Evolutionary conservation across 2,888 invertebrate species (phyloP).

Genomic region (Heliconius hortense): DNA sequence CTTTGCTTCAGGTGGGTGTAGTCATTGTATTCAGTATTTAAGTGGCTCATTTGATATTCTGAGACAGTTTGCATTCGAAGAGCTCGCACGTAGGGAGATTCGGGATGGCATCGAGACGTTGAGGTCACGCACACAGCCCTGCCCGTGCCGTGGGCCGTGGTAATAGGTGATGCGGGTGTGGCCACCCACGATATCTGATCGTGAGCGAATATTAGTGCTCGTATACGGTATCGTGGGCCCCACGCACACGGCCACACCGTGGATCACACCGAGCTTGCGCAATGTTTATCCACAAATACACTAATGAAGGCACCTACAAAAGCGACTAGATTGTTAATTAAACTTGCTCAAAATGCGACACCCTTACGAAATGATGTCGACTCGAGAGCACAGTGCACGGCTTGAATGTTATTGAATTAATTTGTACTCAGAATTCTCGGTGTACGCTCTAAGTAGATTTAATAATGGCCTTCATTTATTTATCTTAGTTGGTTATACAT

Average conservation of each 20-base stretch:
- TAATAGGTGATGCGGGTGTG: neutral
- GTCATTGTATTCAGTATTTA: conserved; percentile 79
- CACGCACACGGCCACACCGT: conserved; percentile 62
- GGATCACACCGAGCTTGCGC: conserved; percentile 67
- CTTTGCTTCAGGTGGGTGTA: conserved; percentile 79
- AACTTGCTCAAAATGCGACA: conserved; percentile 82
- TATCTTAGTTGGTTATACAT: conserved; percentile 54
- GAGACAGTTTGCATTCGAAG: conserved; percentile 79
- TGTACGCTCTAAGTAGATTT: conserved; percentile 71
- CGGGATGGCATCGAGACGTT: conserved; percentile 63
- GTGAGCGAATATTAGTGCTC: conserved; percentile 3
- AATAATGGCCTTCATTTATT: conserved; percentile 70
- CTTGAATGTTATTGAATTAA: conserved; percentile 80
- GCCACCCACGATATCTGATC: neutral
- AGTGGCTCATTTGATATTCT: conserved; percentile 81
- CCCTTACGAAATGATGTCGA: conserved; percentile 78
- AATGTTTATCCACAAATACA: conserved; percentile 81
- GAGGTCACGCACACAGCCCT: conserved; percentile 52
- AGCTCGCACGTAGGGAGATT: conserved; percentile 68
- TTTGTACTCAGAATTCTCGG: conserved; percentile 79
- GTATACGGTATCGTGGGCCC: conserved; percentile 45
- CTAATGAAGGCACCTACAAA: conserved; percentile 82
- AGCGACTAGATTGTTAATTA: conserved; percentile 82
- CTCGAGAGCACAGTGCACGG: conserved; percentile 76
- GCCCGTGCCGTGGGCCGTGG: neutral